Base-by-base conservation (phyloP, 2,888 invertebrate species). In the Sphinx pinastri region DNA sequence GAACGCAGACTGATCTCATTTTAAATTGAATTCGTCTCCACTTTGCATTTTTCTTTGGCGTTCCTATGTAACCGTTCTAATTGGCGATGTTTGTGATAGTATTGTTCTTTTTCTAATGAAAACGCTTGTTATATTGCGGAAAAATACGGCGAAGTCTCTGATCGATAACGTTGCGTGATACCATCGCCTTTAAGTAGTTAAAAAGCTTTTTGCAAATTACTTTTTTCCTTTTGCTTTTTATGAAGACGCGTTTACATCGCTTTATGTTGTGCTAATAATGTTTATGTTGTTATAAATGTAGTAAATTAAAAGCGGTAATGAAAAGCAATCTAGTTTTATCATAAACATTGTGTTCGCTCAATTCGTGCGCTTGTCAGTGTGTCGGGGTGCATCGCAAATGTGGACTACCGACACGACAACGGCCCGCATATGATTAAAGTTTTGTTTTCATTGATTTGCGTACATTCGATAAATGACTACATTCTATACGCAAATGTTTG, bases 1-100 rank as follows among this genome's bases (percentile, higher is more conserved):
- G 90, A 90, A 90, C 92, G 92, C 87, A 91, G 92, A 91, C 91
- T 86, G 88, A 89, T 90, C 92, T 93, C 90, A 91, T 92, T 92
- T 93, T 86, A 88, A 92, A 93, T 92, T 92, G 91, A 91, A 92
- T 90, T 84, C 88, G 88, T 88, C 85, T 87, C 83, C 78, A 84
- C 85, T 88, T 90, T 90, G 88, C 88, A 89, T 90, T 91, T 88
- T 88, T 88, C 88, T 85, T 86, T 86, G 79, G 82, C 81, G 81
- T 85, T 84, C 81, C 84, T 86, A 85, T 82, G 83, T 84, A 87
- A 88, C 89, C 84, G 86, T 88, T 91, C 90, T 93, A 93, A 93
- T 93, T 92, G 92, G 90, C 85, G 78, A 80, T 87, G 90, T 92
- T 89, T 91, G 88, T 90, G 87, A 86, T 84, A 80, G 88, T 85